Percentiles rank a stretch among this genome's conserved stretches.
phyloP scores from a whole-genome alignment of 2,797 vertebrate genomes.

The Huso huso region DNA sequence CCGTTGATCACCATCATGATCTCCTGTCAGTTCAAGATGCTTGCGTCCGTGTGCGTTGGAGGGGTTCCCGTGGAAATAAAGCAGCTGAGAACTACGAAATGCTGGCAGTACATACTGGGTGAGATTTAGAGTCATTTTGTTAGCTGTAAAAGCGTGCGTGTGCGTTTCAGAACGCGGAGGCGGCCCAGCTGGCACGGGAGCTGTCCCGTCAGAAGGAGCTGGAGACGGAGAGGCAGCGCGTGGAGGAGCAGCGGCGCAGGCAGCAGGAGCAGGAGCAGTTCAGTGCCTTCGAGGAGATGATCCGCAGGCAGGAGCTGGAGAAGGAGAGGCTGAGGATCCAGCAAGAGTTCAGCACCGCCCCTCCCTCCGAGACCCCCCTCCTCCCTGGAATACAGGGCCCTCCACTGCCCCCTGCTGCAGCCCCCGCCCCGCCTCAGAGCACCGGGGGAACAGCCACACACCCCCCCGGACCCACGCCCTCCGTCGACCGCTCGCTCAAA shows the following conservation, averaged over 20 bases:
- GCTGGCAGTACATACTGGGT: not conserved
- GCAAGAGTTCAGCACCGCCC: slow-evolving; percentile 63
- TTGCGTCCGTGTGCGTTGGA: too few relatives aligned
- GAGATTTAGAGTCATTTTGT: not conserved
- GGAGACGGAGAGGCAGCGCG: slow-evolving; percentile 72
- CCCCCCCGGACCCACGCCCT: slow-evolving; percentile 50
- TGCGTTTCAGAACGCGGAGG: slow-evolving; percentile 56
- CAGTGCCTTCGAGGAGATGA: slow-evolving; percentile 90
- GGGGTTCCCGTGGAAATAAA: too few relatives aligned
- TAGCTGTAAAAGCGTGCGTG: not conserved
- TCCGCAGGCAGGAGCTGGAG: slow-evolving; percentile 83
- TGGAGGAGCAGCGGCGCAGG: slow-evolving; percentile 77
- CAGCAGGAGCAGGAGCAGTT: slow-evolving; percentile 92
- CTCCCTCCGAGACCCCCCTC: slow-evolving; percentile 51
- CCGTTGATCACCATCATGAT: too few relatives aligned
- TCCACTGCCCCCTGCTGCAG: slow-evolving; percentile 22
- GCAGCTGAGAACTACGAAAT: too few relatives aligned
- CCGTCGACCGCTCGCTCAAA: slow-evolving; percentile 83
- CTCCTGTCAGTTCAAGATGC: too few relatives aligned
- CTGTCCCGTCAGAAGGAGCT: slow-evolving; percentile 68
- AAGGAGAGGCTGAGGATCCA: slow-evolving; percentile 76
- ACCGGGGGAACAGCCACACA: slow-evolving; percentile 34
- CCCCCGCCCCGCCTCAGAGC: slow-evolving; percentile 44
- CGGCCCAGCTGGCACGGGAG: slow-evolving; percentile 41
- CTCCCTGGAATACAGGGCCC: slow-evolving; percentile 74